A percentile compares a stretch with the other conserved stretches of the same genome.
Evolutionary conservation across 2,888 invertebrate genomes (phyloP).

Genomic region (Drosophila leonis): DNA sequence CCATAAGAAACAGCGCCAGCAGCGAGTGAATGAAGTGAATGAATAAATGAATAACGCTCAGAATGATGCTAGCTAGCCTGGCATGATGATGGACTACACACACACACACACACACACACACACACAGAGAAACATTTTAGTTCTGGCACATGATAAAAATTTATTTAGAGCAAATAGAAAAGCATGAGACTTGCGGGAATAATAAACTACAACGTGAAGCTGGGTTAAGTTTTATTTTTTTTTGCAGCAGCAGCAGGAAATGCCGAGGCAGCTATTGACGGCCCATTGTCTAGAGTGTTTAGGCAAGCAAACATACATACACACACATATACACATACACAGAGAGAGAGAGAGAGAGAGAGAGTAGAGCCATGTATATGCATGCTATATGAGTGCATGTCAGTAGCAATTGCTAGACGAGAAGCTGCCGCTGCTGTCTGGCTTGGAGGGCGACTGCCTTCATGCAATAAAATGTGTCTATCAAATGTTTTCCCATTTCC

Average conservation of each 20-base stretch:
- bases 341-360: too few species aligned
- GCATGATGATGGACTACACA: slow-evolving; percentile 66
- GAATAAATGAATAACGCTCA: slow-evolving; percentile 70
- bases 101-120: slow-evolving; percentile 9
- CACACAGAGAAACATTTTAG: slow-evolving; percentile 9
- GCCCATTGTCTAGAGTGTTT: slow-evolving; percentile 69
- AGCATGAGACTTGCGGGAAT: slow-evolving; percentile 80
- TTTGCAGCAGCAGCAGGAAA: slow-evolving; percentile 52
- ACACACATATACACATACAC: slow-evolving; percentile 12
- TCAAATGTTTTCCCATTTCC: slow-evolving; percentile 62
- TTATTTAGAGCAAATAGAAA: slow-evolving; percentile 81
- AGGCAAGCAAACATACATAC: slow-evolving; percentile 4
- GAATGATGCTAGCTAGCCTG: slow-evolving; percentile 51
- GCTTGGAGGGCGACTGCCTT: slow-evolving; percentile 45
- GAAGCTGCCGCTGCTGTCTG: slow-evolving; percentile 23
- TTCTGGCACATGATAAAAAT: slow-evolving; percentile 79
- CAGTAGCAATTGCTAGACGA: slow-evolving; percentile 36
- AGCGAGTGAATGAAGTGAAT: slow-evolving; percentile 38
- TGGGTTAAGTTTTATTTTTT: slow-evolving; percentile 38
- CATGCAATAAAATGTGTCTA: slow-evolving; percentile 78
- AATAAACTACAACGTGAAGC: slow-evolving; percentile 72
- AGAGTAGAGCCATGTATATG: slow-evolving; percentile 2
- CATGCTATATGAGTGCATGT: slow-evolving; percentile 56
- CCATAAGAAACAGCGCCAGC: slow-evolving; percentile 74
- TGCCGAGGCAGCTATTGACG: slow-evolving; percentile 73